Base-by-base conservation (phyloP, 2,113 vertebrate species). In the Potamarius usumacintae region DNA sequence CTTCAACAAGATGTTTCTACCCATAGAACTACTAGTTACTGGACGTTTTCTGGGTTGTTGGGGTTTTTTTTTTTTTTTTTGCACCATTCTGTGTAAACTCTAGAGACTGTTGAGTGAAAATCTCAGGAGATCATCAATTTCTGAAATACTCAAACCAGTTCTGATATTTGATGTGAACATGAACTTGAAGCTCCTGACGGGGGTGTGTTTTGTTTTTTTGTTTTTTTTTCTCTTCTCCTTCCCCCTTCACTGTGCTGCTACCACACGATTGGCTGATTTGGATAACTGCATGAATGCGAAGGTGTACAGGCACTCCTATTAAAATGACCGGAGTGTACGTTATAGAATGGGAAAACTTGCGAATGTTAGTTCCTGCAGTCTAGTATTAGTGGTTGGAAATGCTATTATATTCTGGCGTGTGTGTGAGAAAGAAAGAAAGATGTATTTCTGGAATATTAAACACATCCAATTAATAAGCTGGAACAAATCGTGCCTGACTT, bases 401-500 rank as follows among this genome's bases (percentile, higher is more conserved):
- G 55, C 14, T 57, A 57, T 57, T 12, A 57, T 57, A 57, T 11
- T 11, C 7, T 53, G 53, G 53, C 7, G 7, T 8, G 55, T 57
- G 55, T 10, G 25, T 85, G 58, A 30, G 74, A 52, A 78, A 17
- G 74, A 52, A 78, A 17, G 48, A 79, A 79, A 86, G 60, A 5
- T 55, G 20, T 55, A 80, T 80, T 30, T 57, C 57, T 60, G 60
- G 14, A 14, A 48, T 80, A 53, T 67, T 52, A 11, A 5, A 10
- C 14, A 27, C 22, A 7, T 69, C 85, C 65, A 78, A 18, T 86
- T 77, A 55, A 69, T 48, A 58, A 50, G 30, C 20, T 67, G 25
- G 30, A n/a, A 60, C 53, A 48, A 81, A 87, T 48, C 71, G 52
- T 42, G 50, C 62, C 53, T 81, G 77, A 20, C 63, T 71, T 86